A percentile compares a stretch with the other conserved stretches of the same genome.
Evolutionary conservation across 2,888 invertebrate genomes (phyloP).

Genomic region (Xylota segnis): DNA sequence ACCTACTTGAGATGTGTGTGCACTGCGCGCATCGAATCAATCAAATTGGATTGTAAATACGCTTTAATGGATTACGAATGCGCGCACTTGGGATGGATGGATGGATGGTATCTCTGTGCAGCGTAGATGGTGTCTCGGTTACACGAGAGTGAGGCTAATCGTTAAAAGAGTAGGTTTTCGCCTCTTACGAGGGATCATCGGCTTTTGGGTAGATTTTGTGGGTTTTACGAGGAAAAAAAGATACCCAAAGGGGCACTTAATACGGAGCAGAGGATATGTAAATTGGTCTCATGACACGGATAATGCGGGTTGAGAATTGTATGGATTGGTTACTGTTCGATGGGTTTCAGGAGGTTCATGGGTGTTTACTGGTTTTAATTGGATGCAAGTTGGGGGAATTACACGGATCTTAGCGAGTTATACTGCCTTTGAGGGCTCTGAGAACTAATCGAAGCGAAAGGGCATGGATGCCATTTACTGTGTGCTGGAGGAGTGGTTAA

Average conservation of each 20-base stretch:
- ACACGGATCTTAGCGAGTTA: too few species aligned
- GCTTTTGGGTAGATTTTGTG: constrained; percentile 5
- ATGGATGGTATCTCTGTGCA: constrained; percentile 34
- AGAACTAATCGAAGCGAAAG: too few species aligned
- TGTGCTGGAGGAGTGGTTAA: too few species aligned
- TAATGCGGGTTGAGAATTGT: constrained; percentile 52
- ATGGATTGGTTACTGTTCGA: too few species aligned
- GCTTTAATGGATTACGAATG: constrained; percentile 74
- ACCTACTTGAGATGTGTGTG: constrained; percentile 4
- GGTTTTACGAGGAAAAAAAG: not conserved
- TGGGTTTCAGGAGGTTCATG: not conserved
- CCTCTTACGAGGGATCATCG: constrained; percentile 11
- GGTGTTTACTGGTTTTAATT: too few species aligned
- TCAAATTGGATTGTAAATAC: constrained; percentile 75
- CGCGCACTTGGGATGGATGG: constrained; percentile 30
- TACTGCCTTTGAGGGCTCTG: too few species aligned
- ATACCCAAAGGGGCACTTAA: constrained; percentile 1
- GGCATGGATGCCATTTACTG: too few species aligned
- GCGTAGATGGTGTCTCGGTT: constrained; percentile 51
- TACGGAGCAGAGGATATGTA: constrained; percentile 40
- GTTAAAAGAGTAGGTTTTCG: constrained; percentile 33
- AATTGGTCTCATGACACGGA: constrained; percentile 67
- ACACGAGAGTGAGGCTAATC: constrained; percentile 65
- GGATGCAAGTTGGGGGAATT: too few species aligned
- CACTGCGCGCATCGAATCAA: constrained; percentile 69